Conservation (phyloP, 2,888 invertebrate genomes). For the Balanococcus diminutus region DNA sequence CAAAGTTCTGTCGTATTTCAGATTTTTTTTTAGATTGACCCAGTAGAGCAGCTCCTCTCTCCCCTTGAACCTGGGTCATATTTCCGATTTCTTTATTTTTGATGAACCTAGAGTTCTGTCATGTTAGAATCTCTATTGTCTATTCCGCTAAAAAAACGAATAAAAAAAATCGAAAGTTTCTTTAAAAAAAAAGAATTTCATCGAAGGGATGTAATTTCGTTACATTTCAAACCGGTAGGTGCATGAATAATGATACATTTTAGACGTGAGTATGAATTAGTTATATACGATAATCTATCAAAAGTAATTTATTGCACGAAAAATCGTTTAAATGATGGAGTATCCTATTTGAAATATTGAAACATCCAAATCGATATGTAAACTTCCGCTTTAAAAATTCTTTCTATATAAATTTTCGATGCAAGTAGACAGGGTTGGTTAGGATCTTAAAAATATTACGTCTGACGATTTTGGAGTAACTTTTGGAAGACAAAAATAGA, state of each 20-base stretch:
- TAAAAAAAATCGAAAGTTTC: no score
- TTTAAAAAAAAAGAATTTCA: no score
- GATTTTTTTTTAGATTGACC: no score
- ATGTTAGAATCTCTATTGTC: no score
- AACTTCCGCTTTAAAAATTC: not conserved
- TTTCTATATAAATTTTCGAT: not conserved
- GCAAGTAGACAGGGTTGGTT: not conserved
- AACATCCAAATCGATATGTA: not conserved
- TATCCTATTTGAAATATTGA: not conserved
- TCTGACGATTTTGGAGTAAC: no score
- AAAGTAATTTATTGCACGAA: not conserved
- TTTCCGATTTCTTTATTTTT: no score
- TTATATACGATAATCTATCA: not conserved
- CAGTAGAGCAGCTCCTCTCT: no score
- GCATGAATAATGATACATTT: not conserved
- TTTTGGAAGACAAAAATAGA: not conserved
- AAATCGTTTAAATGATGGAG: not conserved
- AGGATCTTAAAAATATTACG: not conserved
- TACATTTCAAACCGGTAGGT: not conserved
- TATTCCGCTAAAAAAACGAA: no score
- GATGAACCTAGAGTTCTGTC: no score
- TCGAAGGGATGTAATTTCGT: not conserved
- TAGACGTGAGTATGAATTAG: not conserved
- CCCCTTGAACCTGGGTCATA: no score
- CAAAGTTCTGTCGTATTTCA: no score